Base-by-base conservation (phyloP, 2,888 invertebrate species). In the Amblyjoppa proteus region DNA sequence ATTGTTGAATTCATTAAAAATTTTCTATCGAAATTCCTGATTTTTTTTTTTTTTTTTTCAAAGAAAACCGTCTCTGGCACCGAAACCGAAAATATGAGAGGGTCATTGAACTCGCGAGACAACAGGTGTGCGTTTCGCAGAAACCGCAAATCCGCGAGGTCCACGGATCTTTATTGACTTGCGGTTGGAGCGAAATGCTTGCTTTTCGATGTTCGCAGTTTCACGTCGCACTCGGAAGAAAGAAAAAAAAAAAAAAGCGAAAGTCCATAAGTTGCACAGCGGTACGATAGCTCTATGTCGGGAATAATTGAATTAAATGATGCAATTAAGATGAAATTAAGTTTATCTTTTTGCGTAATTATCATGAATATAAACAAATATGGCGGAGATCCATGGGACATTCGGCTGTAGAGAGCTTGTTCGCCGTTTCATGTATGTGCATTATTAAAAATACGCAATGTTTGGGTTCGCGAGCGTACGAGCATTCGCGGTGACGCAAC, bases 41-140 rank as follows among this genome's bases (percentile, higher is more conserved):
- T 53, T 1, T n/a, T 53, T 53, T 53, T 20, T n/a, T 20, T 20
- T 53, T 53, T 53, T 4, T 51, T 0, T 4, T 7, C 1, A n/a
- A 53, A 7, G 9, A 53, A 53, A 58, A 58, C 0, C 11, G 16
- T 58, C 16, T 64, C 16, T 0, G 6, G 1, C n/a, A 16, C 16
- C 34, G 7, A 64, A 31, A n/a, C 13, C 13, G 16, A 6, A 34
- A 64, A 34, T 6, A 34, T 64, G 34, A 6, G 25, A 64, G 31
- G 16, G 28, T n/a, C 31, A 6, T 31, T 16, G 34, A 64, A 31
- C 28, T 16, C 64, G 6, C 16, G 16, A 31, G 28, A 64, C 28
- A 64, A 64, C 64, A 64, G 64, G 28, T 31, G 28, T 58, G 58
- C 25, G 28, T 64, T 56, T 64, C 64, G 16, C 64, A 34, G 64